Base-by-base conservation (phyloP, 2,888 invertebrate species). In the Prionchulus punctatus region DNA sequence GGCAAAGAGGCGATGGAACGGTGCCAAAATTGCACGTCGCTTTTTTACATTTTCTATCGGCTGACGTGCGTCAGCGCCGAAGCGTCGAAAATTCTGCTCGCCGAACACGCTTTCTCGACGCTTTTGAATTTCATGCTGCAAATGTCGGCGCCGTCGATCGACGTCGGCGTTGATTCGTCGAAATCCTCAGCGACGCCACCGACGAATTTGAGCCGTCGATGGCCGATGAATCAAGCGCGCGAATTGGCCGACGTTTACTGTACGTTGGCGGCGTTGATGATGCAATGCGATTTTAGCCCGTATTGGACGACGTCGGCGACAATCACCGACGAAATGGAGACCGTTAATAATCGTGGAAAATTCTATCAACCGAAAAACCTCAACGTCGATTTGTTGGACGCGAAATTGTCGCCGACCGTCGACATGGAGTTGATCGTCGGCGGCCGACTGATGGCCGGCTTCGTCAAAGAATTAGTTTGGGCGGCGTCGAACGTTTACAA, bases 221-320 rank as follows among this genome's bases (percentile, higher is more conserved):
- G 75, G 75, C 72, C 71, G 57, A 69, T 73, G 30, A 65, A 72
- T 28, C 75, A 76, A 62, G 69, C 72, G 1, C 65, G 73, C 52
- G 75, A 76, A 55, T 74, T 76, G 64, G 70, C 70, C 2, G 68
- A 69, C 52, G 68, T 76, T 26, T 75, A 75, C 62, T 66, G 67
- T 43, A 69, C 71, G 7, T 62, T 75, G 56, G 73, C 76, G 2
- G 66, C 66, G 21, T 66, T 76, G 28, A 66, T 75, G 28, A 66
- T 73, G 31, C 68, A 71, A 64, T 73, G 73, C 67, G 71, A 74
- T 7, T 12, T 45, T 21, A 23, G 18, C 36, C 12, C 7, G 7
- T 36, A 12, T 36, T 12, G 12, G 7, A 36, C 18, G 12, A 18
- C 7, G 18, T 12, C 12, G 18, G 18, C 12, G 7, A 18, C 7